Conservation (phyloP, 2,888 invertebrate species). For the Tuberolachnus salignus region DNA sequence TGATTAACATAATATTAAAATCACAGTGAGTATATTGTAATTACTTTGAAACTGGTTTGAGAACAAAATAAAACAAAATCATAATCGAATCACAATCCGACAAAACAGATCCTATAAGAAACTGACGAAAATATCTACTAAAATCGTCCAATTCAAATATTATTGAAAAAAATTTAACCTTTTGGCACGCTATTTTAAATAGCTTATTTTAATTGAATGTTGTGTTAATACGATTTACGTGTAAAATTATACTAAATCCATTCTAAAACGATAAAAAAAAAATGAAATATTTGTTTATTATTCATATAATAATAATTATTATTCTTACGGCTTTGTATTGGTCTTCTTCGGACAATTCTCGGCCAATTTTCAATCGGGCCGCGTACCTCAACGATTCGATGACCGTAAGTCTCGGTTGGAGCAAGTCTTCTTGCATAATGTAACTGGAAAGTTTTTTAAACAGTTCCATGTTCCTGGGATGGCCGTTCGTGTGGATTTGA, state of each 20-base stretch:
- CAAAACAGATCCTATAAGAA: no score
- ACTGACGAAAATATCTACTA: no score
- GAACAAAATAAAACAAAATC: no score
- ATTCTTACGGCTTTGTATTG: constrained; percentile 71
- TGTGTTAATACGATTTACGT: background rate
- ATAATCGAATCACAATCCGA: no score
- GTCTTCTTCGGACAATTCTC: constrained; percentile 67
- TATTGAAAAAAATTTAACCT: background rate
- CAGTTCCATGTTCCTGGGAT: constrained; percentile 70
- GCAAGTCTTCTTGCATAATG: constrained; percentile 80
- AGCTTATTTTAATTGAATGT: background rate
- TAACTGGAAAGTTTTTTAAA: constrained; percentile 79
- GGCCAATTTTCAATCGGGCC: constrained; percentile 75
- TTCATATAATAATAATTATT: no score
- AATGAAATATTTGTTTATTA: background rate
- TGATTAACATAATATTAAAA: no score
- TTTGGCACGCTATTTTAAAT: no score
- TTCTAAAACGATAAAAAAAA: no score
- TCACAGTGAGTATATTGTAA: no score
- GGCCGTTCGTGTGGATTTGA: constrained; percentile 72
- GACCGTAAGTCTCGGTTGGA: constrained; percentile 76
- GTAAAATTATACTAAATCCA: no score
- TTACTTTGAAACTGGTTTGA: no score
- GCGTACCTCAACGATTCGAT: constrained; percentile 77
- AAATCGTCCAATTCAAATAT: background rate